Evolutionary conservation across 2,797 vertebrate genomes (phyloP), one percentile per base, ranked within the genome.

Genomic region (Tachyglossus aculeatus): DNA sequence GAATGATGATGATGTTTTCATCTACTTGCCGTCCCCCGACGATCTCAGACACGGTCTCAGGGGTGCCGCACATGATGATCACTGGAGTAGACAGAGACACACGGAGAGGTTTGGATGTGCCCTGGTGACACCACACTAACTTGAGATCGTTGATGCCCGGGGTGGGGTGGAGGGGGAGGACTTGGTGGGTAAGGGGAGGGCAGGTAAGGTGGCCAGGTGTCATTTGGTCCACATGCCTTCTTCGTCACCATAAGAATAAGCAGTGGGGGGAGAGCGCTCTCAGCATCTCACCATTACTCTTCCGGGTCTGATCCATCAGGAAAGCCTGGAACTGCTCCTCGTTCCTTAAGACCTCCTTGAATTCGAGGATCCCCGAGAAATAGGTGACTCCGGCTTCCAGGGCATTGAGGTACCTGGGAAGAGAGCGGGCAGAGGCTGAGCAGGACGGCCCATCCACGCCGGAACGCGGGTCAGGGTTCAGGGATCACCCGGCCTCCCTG

Each of bases 401-500:
- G 0, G 94, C 96, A 33, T 98, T 98, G 48, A 96, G 93, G 81
- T 98, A 99, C 98, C 98, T 99, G 77, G 18, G 22, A 63, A 12
- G 68, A 52, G 39, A n/a, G 21, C 37, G 32, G 43, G 37, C 61
- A 76, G 39, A 7, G 18, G 37, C 1, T 51, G 25, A 50, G 36
- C n/a, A 16, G 15, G 40, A 47, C 7, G 53, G 37, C 37, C 14
- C 22, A 16, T 36, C 33, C 7, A 43, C 2, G 13, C 5, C 8
- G 5, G 8, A n/a, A 13, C 27, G 29, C 6, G 25, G 13, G 9
- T 60, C 48, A 32, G 16, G 32, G 37, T 4, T 54, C n/a, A n/a
- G 31, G 40, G 3, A 19, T 16, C 24, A 70, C 32, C 38, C 67
- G 52, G 27, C 44, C 54, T 19, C 37, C n/a, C 51, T 47, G 58